Evolutionary conservation across 2,113 vertebrate species (phyloP).

Genomic region (Malurus melanocephalus): DNA sequence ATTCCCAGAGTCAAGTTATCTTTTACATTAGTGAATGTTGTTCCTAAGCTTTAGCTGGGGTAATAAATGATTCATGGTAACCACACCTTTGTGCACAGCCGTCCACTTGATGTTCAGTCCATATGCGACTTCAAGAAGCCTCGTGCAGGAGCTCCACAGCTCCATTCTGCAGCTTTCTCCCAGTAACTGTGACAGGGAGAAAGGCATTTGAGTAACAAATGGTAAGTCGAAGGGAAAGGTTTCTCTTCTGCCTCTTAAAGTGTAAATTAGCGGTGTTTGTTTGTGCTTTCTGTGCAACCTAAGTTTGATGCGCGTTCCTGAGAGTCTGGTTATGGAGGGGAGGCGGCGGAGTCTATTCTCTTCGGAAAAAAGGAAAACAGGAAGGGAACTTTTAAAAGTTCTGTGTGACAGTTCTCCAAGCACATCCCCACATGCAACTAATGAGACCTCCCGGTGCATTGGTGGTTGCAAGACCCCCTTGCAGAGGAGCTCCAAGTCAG

Average conservation of each 20-base stretch:
- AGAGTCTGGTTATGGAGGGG: conserved; percentile 32
- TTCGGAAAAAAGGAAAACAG: background rate
- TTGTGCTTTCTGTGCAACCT: conserved; percentile 27
- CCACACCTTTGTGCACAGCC: conserved; percentile 58
- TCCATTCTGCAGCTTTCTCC: conserved; percentile 54
- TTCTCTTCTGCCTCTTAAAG: conserved; percentile 59
- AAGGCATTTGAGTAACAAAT: conserved; percentile 56
- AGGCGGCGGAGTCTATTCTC: background rate
- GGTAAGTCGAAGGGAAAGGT: conserved; percentile 60
- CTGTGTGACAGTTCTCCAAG: background rate
- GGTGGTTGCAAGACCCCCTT: background rate
- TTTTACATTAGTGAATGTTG: conserved; percentile 62
- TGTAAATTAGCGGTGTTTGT: conserved; percentile 57
- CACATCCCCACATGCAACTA: background rate
- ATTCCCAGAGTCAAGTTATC: conserved; percentile 63
- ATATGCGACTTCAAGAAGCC: conserved; percentile 40
- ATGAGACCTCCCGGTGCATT: conserved; percentile 11
- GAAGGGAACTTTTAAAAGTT: conserved; percentile 34
- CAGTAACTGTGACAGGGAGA: conserved; percentile 59
- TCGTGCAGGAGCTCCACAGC: conserved; percentile 3
- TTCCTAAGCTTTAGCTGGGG: conserved; percentile 50
- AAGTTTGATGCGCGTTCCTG: conserved; percentile 23
- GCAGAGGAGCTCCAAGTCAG: background rate
- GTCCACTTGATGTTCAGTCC: conserved; percentile 68
- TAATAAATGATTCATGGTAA: conserved; percentile 71